phyloP scores from a whole-genome alignment of 1,140 invertebrate genomes.

The Drosophila azteca region DNA sequence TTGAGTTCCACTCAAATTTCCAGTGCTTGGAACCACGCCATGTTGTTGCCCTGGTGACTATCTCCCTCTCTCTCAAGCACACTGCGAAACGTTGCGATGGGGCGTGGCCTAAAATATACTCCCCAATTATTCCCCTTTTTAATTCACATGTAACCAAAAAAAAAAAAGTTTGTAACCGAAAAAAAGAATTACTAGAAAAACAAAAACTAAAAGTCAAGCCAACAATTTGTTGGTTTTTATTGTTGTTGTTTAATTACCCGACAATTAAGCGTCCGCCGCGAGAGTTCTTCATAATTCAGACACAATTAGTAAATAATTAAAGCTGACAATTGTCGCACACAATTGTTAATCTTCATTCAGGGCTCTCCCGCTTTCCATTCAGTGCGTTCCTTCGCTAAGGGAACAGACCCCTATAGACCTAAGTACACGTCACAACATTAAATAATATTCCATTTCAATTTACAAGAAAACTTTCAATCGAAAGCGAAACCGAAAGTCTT shows the following conservation, averaged over 20 bases:
- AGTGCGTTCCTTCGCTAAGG: constrained; percentile 13
- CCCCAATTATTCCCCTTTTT: constrained; percentile 12
- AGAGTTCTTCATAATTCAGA: constrained; percentile 72
- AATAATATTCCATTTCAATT: constrained; percentile 37
- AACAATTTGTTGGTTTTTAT: constrained; percentile 25
- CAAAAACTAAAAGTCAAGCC: constrained; percentile 28
- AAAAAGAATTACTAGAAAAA: constrained; percentile 27
- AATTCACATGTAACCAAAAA: constrained; percentile 20
- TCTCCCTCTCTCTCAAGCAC: constrained; percentile 15
- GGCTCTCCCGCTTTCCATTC: not conserved
- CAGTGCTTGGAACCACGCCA: constrained; percentile 71
- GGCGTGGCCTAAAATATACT: constrained; percentile 50
- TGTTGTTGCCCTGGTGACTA: constrained; percentile 50
- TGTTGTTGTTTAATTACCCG: constrained; percentile 53
- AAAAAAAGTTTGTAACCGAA: constrained; percentile 15
- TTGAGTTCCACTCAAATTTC: constrained; percentile 64
- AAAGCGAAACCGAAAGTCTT: too few relatives aligned
- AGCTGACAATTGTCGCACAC: constrained; percentile 70
- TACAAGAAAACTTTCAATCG: constrained; percentile 34
- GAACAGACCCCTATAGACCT: constrained; percentile 1
- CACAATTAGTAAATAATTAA: constrained; percentile 80
- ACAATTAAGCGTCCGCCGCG: constrained; percentile 61
- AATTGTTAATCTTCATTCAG: constrained; percentile 57
- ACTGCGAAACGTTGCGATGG: constrained; percentile 34
- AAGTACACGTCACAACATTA: constrained; percentile 67